Conservation (phyloP, 2,113 vertebrate species). For the Dryoscopus gambensis region DNA sequence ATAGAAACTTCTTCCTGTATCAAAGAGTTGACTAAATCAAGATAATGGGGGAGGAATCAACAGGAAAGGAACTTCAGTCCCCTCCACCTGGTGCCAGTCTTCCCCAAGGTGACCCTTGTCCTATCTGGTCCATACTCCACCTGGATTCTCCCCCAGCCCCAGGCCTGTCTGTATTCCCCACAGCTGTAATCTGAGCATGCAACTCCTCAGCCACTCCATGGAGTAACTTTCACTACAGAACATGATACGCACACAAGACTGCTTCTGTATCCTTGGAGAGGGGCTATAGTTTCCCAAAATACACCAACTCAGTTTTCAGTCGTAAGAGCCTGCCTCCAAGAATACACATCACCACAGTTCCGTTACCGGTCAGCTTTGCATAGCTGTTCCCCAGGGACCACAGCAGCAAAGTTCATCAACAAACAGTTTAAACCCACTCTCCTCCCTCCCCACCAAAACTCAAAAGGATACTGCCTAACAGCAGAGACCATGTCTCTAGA, state of each 20-base stretch:
- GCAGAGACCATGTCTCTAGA: background rate
- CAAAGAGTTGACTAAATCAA: background rate
- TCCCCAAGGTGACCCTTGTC: background rate
- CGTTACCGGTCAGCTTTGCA: background rate
- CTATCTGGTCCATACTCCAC: background rate
- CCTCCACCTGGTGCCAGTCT: background rate
- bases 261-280: background rate
- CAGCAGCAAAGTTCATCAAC: background rate
- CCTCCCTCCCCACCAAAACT: no score
- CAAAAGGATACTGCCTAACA: background rate
- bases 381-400: background rate
- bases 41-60: background rate
- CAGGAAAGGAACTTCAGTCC: background rate
- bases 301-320: background rate
- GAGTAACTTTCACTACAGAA: background rate
- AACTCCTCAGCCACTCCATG: background rate
- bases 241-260: fast-evolving
- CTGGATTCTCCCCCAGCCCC: background rate
- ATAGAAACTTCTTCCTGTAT: background rate
- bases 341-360: background rate
- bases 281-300: background rate
- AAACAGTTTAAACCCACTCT: background rate
- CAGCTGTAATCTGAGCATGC: fast-evolving
- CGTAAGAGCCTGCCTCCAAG: background rate
- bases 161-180: background rate